Percentiles rank a stretch among this genome's conserved stretches.
These are phyloP conservation scores for Actias luna DNA, from an alignment of 2,888 invertebrate genomes.

Conservation along the genomic window DNA sequence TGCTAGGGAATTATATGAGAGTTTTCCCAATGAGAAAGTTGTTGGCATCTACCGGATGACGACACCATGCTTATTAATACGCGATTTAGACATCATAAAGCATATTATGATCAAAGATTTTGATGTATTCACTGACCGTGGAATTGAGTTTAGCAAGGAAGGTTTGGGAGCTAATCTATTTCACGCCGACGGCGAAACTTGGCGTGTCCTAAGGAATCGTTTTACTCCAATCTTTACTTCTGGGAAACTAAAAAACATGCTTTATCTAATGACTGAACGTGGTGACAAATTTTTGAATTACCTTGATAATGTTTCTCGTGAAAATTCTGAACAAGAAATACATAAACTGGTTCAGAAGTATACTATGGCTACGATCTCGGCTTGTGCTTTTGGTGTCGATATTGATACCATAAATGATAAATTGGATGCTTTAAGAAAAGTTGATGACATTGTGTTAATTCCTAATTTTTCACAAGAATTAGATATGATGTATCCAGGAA, in stretches of 20 bases:
- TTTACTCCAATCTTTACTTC: slow-evolving; percentile 24
- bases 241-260: slow-evolving; percentile 24
- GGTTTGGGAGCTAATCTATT: slow-evolving; percentile 23
- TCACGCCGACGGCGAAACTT: slow-evolving; percentile 19
- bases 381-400: slow-evolving; percentile 49
- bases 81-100: slow-evolving; percentile 55
- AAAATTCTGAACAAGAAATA: slow-evolving; percentile 37
- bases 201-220: slow-evolving; percentile 20
- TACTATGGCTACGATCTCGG: slow-evolving; percentile 44
- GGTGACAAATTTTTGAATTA: slow-evolving; percentile 42
- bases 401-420: slow-evolving; percentile 35
- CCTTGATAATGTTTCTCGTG: slow-evolving; percentile 25
- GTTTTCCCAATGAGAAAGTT: slow-evolving; percentile 49
- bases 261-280: slow-evolving; percentile 41
- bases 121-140: slow-evolving; percentile 49
- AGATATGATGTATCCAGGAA: slow-evolving; percentile 49
- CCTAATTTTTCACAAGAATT: slow-evolving; percentile 32
- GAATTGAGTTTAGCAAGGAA: slow-evolving; percentile 40
- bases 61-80: slow-evolving; percentile 44
- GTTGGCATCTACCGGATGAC: slow-evolving; percentile 55
- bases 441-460: slow-evolving; percentile 31
- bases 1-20: slow-evolving; percentile 41
- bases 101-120: slow-evolving; percentile 57
- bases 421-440: slow-evolving; percentile 22
- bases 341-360: slow-evolving; percentile 41